phyloP scores from a whole-genome alignment of 2,888 invertebrate species.

The Andrena chrysosceles region DNA sequence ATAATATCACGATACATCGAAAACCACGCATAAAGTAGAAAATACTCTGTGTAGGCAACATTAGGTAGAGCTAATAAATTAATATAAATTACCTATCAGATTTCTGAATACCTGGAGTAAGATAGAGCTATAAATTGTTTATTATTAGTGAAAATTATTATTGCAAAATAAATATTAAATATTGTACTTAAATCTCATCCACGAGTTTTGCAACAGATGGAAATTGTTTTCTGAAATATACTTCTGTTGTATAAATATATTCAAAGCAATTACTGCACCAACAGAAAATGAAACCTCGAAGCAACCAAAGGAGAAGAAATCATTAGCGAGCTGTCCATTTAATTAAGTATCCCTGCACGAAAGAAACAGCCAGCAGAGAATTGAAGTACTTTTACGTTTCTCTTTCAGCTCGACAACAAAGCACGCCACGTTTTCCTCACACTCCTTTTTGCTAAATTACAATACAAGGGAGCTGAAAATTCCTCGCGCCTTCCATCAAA shows the following conservation, averaged over 20 bases:
- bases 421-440: neutral
- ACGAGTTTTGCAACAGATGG: too few relatives aligned
- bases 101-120: too few relatives aligned
- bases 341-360: constrained; percentile 4
- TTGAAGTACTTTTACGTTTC: constrained; percentile 11
- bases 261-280: neutral
- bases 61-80: neutral
- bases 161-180: too few relatives aligned
- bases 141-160: too few relatives aligned
- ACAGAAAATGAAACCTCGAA: neutral
- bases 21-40: neutral
- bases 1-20: neutral
- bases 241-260: neutral
- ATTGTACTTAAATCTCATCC: too few relatives aligned
- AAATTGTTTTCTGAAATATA: neutral
- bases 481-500: neutral
- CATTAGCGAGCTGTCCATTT: neutral
- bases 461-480: neutral
- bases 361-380: neutral
- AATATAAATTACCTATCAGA: too few relatives aligned
- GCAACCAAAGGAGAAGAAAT: neutral
- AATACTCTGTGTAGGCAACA: too few relatives aligned
- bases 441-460: neutral
- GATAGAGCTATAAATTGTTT: too few relatives aligned
- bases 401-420: neutral